These are phyloP conservation scores for Pseudocheirus occidentalis DNA, from an alignment of 2,797 vertebrate genomes.

Conservation along the genomic window DNA sequence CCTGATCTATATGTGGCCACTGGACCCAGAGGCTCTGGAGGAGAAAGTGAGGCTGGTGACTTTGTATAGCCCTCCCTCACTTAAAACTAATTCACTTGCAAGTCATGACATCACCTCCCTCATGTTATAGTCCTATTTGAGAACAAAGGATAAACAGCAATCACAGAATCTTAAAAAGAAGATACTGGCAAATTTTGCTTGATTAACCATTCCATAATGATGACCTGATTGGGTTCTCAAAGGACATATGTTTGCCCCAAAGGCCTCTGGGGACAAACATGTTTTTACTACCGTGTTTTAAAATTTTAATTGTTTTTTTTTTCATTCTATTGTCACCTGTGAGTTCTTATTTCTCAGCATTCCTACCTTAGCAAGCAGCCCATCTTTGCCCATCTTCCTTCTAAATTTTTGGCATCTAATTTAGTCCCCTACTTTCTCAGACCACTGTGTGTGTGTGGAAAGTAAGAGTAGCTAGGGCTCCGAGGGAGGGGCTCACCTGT, in stretches of 20 bases:
- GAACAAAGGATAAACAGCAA: too few species aligned
- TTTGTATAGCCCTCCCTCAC: too few species aligned
- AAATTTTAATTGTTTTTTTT: constrained; percentile 14
- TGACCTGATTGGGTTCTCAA: not conserved
- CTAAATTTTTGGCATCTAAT: constrained; percentile 5
- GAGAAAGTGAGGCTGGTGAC: too few species aligned
- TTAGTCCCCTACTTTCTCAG: not conserved
- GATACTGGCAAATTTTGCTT: not conserved
- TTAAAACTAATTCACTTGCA: too few species aligned
- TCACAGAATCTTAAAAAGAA: not conserved
- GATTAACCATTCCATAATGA: not conserved
- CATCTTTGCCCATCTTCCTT: not conserved
- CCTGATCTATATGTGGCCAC: too few species aligned
- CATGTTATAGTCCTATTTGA: too few species aligned
- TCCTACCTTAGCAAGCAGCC: not conserved
- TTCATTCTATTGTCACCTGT: not conserved
- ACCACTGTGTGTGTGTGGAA: not conserved
- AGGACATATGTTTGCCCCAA: not conserved
- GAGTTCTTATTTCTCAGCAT: not conserved
- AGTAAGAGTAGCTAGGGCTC: not conserved
- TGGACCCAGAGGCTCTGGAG: too few species aligned
- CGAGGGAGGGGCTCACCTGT: rapidly evolving
- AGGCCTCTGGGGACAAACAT: not conserved
- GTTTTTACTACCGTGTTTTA: not conserved
- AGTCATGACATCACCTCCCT: too few species aligned